These are phyloP conservation scores for Phalloptychus januarius DNA, from an alignment of 2,797 vertebrate species.

Conservation along the genomic window DNA sequence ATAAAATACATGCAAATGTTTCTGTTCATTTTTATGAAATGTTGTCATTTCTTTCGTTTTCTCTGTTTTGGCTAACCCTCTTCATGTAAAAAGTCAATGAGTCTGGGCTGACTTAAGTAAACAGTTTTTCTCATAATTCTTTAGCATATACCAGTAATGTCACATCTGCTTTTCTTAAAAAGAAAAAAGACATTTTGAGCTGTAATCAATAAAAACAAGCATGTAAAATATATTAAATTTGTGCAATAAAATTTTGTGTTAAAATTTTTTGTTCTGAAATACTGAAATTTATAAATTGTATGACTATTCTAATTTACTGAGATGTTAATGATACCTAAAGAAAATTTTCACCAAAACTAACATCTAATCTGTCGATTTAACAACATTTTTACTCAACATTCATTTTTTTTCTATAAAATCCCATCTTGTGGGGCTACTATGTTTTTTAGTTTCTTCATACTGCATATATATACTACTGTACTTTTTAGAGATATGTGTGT, in stretches of 20 bases:
- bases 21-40: neutral
- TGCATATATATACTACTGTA: neutral
- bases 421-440: neutral
- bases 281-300: neutral
- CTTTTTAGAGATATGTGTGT: neutral
- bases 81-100: too few relatives aligned
- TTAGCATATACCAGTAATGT: neutral
- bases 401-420: neutral
- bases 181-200: neutral
- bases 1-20: neutral
- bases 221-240: neutral
- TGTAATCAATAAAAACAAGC: neutral
- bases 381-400: too few relatives aligned
- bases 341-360: neutral
- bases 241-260: neutral
- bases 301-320: neutral
- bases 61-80: too few relatives aligned
- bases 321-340: neutral
- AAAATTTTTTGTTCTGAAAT: neutral
- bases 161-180: too few relatives aligned
- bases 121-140: neutral
- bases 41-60: too few relatives aligned
- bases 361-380: neutral
- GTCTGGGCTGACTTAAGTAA: neutral
- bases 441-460: neutral